A percentile compares a stretch with the other conserved stretches of the same genome.
Evolutionary conservation across 2,113 vertebrate genomes (phyloP).

Genomic region (Indicator maculatus): DNA sequence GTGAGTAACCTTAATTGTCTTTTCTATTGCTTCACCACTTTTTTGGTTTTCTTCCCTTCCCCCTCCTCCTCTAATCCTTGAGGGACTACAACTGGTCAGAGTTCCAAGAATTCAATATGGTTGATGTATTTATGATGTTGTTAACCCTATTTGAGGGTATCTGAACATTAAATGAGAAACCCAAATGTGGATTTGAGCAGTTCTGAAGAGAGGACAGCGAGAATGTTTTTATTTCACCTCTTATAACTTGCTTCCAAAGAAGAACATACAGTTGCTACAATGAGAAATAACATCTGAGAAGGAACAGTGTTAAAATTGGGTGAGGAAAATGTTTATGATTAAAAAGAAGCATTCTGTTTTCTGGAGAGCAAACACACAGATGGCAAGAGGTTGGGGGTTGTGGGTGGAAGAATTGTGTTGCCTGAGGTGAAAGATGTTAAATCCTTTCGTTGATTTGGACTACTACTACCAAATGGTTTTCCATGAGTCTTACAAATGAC

Average conservation of each 20-base stretch:
- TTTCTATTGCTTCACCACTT: constrained; percentile 9
- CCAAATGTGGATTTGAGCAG: neutral
- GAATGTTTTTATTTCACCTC: neutral
- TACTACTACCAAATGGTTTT: neutral
- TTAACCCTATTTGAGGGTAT: neutral
- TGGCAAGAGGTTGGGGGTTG: neutral
- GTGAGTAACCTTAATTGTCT: constrained; percentile 58
- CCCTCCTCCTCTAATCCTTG: neutral
- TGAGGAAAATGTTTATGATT: neutral
- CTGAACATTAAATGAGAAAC: neutral
- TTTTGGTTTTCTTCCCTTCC: neutral
- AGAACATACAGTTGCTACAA: neutral
- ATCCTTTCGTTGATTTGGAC: neutral
- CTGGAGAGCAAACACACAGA: neutral
- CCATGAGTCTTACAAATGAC: neutral
- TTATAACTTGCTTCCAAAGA: neutral
- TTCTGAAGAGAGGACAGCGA: neutral
- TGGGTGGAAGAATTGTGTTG: neutral
- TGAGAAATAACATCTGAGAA: neutral
- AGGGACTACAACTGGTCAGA: neutral
- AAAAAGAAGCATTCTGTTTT: neutral
- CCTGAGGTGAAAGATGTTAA: neutral
- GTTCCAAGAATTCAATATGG: neutral
- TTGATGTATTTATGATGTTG: neutral
- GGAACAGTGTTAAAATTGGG: neutral